Evolutionary conservation across 2,797 vertebrate species (phyloP).

Genomic region (Chelidonichthys spinosus): DNA sequence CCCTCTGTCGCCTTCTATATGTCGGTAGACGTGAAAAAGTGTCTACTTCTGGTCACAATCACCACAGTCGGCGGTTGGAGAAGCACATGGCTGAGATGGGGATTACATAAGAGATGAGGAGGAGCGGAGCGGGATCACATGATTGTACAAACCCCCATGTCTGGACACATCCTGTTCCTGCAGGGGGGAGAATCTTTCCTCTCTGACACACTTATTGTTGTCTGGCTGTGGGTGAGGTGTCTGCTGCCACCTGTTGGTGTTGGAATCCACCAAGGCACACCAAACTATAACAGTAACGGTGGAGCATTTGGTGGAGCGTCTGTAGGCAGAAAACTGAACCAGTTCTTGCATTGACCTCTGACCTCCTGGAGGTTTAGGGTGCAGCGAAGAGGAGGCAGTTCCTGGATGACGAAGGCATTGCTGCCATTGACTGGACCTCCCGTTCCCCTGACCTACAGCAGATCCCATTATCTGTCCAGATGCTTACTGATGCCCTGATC

Average conservation of each 20-base stretch:
- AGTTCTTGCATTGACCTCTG: background rate
- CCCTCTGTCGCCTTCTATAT: background rate
- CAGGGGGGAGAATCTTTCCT: slow-evolving; percentile 56
- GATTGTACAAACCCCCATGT: slow-evolving; percentile 56
- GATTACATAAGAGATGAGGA: slow-evolving; percentile 73
- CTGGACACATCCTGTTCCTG: slow-evolving; percentile 63
- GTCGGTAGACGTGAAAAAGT: background rate
- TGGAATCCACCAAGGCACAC: background rate
- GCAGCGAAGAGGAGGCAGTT: background rate
- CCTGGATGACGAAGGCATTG: no score
- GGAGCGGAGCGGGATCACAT: slow-evolving; percentile 65
- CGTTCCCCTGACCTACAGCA: no score
- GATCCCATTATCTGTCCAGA: no score
- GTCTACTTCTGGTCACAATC: slow-evolving; percentile 20
- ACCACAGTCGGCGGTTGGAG: slow-evolving; percentile 53
- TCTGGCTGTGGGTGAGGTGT: slow-evolving; percentile 21
- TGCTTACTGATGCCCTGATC: no score
- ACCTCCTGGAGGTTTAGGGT: background rate
- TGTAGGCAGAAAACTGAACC: background rate
- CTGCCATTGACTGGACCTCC: no score
- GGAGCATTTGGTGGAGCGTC: no score
- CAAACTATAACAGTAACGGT: no score
- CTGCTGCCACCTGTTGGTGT: slow-evolving; percentile 65
- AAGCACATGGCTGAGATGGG: slow-evolving; percentile 57
- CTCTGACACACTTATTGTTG: slow-evolving; percentile 57